These are phyloP conservation scores for Progne subis DNA, from an alignment of 2,113 vertebrate genomes.

Conservation along the genomic window DNA sequence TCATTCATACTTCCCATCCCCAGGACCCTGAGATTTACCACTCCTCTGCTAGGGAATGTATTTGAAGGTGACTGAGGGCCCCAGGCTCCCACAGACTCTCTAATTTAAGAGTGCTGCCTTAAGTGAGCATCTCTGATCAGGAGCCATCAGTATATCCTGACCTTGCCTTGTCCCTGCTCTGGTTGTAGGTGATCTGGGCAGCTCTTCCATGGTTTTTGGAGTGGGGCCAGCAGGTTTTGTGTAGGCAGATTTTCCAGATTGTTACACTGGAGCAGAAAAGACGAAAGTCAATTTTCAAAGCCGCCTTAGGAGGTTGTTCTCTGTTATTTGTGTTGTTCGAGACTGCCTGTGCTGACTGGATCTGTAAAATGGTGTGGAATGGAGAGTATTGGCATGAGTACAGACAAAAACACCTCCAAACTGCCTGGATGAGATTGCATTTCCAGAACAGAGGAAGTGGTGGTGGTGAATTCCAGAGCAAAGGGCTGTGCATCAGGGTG, in stretches of 20 bases:
- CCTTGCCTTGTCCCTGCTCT: neutral
- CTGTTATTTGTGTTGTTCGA: neutral
- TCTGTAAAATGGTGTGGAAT: neutral
- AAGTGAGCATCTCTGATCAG: neutral
- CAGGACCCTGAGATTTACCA: neutral
- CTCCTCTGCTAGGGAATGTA: neutral
- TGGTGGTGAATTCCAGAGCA: neutral
- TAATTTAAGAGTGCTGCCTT: neutral
- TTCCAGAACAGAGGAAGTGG: neutral
- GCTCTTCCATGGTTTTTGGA: neutral
- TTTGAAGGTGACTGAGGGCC: neutral
- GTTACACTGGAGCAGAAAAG: neutral
- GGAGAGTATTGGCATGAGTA: neutral
- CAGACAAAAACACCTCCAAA: neutral
- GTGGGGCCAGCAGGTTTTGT: neutral
- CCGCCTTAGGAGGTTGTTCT: neutral
- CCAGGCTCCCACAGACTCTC: neutral
- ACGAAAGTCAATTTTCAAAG: neutral
- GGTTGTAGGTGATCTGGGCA: neutral
- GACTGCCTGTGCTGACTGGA: neutral
- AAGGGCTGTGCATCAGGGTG: neutral
- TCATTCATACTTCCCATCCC: neutral
- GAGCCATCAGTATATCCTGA: neutral
- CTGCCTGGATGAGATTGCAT: neutral
- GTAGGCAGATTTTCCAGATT: neutral